Evolutionary conservation across 2,888 invertebrate genomes (phyloP), one percentile per base, ranked within the genome.

Genomic region (Bellardia pandia): DNA sequence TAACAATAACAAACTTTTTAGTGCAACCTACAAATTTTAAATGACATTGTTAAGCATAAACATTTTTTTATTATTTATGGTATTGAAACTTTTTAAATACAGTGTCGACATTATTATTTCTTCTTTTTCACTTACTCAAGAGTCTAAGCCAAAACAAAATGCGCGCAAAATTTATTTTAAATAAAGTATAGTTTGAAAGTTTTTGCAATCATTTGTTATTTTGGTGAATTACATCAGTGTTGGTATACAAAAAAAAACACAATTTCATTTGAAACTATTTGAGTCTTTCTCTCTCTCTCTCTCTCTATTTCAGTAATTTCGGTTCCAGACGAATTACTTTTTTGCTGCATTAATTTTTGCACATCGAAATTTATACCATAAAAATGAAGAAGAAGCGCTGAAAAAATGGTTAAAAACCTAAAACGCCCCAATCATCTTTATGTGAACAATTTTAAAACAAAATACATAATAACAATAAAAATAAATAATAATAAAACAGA

Each of bases 141-240:
- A 64, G 14, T 33, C 6, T 3, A 37, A 1, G 37, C 3, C 37
- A 69, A 9, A 30, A 69, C 56, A 40, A 51, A 72, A 58, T 74
- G 80, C 40, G 64, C 56, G 75, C 69, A 85, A 69, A 71, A 77
- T 6, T 42, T 60, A 16, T 33, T n/a, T 16, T 13, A 13, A 14
- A 66, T 16, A 64, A 56, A 64, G 16, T 53, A 69, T 23, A 33
- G 3, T 60, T 78, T 48, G 48, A 42, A 3, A 33, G 33, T 58
- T 64, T 71, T 51, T 66, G 58, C 80, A 71, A 76, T 48, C 37
- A 16, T 53, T 77, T 71, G 16, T 60, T 71, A 30, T 58, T 60
- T 69, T 69, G 16, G 51, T 68, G 33, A 51, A 72, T 85, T 81
- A 85, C 85, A 76, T 85, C 80, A 85, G 48, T 56, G n/a, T 23